Conservation (phyloP, 2,888 invertebrate genomes). For the Dryocosmus kuriphilus region DNA sequence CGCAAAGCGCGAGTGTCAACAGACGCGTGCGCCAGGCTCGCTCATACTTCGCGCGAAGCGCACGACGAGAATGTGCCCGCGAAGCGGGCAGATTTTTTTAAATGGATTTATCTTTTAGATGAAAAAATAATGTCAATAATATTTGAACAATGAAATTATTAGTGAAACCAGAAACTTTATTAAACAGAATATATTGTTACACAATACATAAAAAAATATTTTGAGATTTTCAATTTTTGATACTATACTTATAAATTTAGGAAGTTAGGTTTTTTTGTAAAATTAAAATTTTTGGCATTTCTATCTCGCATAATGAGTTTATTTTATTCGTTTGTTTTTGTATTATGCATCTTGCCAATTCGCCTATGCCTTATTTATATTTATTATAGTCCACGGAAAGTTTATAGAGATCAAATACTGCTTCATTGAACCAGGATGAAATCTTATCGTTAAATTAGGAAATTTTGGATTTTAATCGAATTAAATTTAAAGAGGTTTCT, state of each 20-base stretch:
- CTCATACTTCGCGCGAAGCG: too few species aligned
- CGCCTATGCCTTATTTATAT: conserved; percentile 6
- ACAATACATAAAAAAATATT: too few species aligned
- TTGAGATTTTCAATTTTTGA: not conserved
- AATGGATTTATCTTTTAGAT: too few species aligned
- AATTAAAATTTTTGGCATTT: not conserved
- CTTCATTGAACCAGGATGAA: not conserved
- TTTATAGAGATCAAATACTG: conserved; percentile 4
- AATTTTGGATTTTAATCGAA: not conserved
- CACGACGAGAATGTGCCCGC: too few species aligned
- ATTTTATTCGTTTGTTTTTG: conserved; percentile 6
- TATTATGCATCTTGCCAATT: conserved; percentile 5
- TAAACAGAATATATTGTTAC: too few species aligned
- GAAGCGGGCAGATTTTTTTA: too few species aligned
- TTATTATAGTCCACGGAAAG: conserved; percentile 9
- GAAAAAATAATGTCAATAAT: too few species aligned
- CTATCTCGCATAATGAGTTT: not conserved
- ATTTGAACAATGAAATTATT: too few species aligned
- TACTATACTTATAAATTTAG: not conserved
- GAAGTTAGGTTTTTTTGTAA: not conserved
- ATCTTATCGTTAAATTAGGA: not conserved
- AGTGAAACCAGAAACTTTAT: too few species aligned
- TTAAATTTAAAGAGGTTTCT: not conserved
- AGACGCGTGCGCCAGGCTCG: too few species aligned
- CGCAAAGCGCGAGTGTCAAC: too few species aligned